Evolutionary conservation across 2,888 invertebrate species (phyloP), one percentile per base, ranked within the genome.

Genomic region (Buathra laborator): DNA sequence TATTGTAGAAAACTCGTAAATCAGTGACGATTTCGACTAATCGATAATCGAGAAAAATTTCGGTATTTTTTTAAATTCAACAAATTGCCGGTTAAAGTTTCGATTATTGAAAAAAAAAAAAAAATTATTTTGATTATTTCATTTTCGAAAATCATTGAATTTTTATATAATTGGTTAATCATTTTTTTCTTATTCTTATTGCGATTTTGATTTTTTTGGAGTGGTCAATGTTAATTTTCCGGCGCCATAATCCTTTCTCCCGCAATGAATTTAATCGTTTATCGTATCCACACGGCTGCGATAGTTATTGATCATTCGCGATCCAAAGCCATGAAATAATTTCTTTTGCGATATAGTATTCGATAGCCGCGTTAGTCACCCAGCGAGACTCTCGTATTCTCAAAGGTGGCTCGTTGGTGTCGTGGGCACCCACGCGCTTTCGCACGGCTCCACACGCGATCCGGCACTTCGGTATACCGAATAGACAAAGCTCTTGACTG

Each of bases 371-470:
- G 56, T 24, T 24, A 24, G 24, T 56, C 19, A 19, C 24, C 56
- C 6, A 37, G 37, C 64, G 51, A 46, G 62, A 24, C 72, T 77
- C 81, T 74, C 62, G 71, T 64, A 77, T 74, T 75, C 75, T 78
- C 78, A 64, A 81, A 81, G 84, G 84, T 84, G 80, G 71, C 71
- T 70, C 48, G 53, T 46, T 14, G 62, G 70, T 46, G 70, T 59
- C 72, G 64, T 12, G 43, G 19, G 51, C 81, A 75, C 84, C 84
- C 81, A 84, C 84, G 84, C 81, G 72, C 32, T 78, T 78, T 78
- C 56, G 81, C 81, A 74, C 59, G 68, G 44, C 76, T 51, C 51
- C 37, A 37, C 64, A 51, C 62, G 62, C 62, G 29, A 62, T 29
- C 62, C 32, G 51, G 43, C 84, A 74, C 53, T 75, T 62, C 48